Base-by-base conservation (phyloP, 2,113 vertebrate genomes). In the Holacanthus passer region DNA sequence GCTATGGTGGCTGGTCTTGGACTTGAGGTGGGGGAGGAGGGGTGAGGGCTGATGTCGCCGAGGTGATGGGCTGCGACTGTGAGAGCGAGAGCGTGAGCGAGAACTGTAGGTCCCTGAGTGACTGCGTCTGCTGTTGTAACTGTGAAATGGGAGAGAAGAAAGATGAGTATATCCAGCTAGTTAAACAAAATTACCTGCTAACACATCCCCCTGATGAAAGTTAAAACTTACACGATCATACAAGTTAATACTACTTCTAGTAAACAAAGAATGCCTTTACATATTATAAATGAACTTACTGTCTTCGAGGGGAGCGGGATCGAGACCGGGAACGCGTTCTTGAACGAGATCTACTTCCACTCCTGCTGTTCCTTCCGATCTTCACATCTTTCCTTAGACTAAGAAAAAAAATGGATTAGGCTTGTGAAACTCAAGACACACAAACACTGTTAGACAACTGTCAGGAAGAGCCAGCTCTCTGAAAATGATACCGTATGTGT, bases 91-190 rank as follows among this genome's bases (percentile, higher is more conserved):
- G 53, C 97, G 96, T 2, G 98, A 99, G 19, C 97, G 95, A 0
- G 98, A 99, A 89, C 98, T 99, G 96, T 97, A 99, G 0, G 98
- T 99, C 83, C 97, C 98, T 0, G 98, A 99, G 87, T 96, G 95
- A 88, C 98, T 99, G 73, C 98, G 95, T 82, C 98, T 95, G 83
- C 97, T 98, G 83, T 99, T 99, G 81, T 99, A 99, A 94, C 98
- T 99, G 81, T 22, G 71, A 59, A 58, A 27, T 74, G 68, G 73
- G 73, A 71, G 37, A 41, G 3, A 5, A 22, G 9, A 2, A 47
- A 27, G 10, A 31, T 55, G 3, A 80, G 8, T 2, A 70, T 0
- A 43, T 22, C 2, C 20, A 16, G 14, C 22, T 45, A 37, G 5
- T 43, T 37, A 2, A 62, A 73, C n/a, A 24, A 29, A 63, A 29